Percentiles rank a stretch among this genome's conserved stretches.
phyloP scores from a whole-genome alignment of 2,888 invertebrate species.

The Clunio marinus region DNA sequence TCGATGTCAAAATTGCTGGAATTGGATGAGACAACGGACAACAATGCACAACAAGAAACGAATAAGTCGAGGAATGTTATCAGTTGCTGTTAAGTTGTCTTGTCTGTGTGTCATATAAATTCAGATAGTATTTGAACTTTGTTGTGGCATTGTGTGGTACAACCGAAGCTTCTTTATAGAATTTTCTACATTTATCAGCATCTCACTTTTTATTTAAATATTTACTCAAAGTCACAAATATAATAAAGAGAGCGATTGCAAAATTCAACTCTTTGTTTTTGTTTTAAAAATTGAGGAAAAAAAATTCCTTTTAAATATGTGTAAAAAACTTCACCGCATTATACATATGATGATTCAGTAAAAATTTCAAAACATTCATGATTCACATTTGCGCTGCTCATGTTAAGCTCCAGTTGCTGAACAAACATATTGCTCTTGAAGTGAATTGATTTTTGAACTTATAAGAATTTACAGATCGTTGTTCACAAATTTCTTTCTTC shows the following conservation, averaged over 20 bases:
- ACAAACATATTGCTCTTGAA: background rate
- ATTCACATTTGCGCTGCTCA: background rate
- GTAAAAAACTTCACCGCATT: background rate
- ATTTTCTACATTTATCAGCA: background rate
- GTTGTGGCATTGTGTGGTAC: background rate
- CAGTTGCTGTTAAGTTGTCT: background rate
- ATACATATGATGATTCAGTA: no score
- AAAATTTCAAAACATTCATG: no score
- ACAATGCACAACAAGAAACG: background rate
- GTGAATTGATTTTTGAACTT: background rate
- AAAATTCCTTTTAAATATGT: background rate
- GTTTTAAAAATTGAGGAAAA: background rate
- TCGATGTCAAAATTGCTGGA: background rate
- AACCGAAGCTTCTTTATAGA: background rate
- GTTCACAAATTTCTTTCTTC: no score
- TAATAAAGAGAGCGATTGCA: background rate
- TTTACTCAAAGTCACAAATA: background rate
- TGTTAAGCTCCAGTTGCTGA: background rate
- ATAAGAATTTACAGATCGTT: no score
- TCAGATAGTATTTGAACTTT: background rate
- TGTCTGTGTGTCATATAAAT: background rate
- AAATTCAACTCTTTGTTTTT: background rate
- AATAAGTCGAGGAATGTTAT: background rate
- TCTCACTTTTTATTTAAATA: background rate
- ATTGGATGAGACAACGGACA: background rate